A percentile compares a stretch with the other conserved stretches of the same genome.
phyloP scores from a whole-genome alignment of 2,888 invertebrate genomes.

The Drosophila fungiperda region DNA sequence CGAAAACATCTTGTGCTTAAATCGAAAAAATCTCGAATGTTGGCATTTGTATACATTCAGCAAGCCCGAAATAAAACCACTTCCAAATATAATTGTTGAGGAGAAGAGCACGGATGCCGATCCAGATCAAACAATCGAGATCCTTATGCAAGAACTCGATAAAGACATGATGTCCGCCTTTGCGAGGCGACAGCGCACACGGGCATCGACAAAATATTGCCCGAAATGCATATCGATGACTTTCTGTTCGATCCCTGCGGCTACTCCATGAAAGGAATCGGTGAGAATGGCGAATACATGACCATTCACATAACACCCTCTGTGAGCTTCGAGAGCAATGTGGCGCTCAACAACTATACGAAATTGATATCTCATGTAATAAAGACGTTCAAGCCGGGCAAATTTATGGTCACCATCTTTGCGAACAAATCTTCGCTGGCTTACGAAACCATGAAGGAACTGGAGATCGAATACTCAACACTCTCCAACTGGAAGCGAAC shows the following conservation, averaged over 20 bases:
- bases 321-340: constrained; percentile 96
- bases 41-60: constrained; percentile 98
- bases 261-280: constrained; percentile 99
- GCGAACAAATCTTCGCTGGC: constrained; percentile 95
- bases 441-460: constrained; percentile 89
- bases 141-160: constrained; percentile 98
- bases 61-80: constrained; percentile 52
- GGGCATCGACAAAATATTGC: constrained; percentile 96
- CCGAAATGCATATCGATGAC: constrained; percentile 97
- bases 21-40: constrained; percentile 89
- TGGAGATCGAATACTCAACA: constrained; percentile 88
- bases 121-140: constrained; percentile 98
- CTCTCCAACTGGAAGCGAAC: constrained; percentile 90
- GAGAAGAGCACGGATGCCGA: constrained; percentile 84
- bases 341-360: constrained; percentile 91
- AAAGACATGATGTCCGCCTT: constrained; percentile 96
- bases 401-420: constrained; percentile 97
- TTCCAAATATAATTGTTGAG: constrained; percentile 60
- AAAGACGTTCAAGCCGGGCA: constrained; percentile 94
- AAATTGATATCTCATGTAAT: constrained; percentile 94
- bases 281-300: constrained; percentile 98
- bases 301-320: constrained; percentile 99
- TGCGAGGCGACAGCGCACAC: constrained; percentile 96
- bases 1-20: constrained; percentile 37
- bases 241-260: constrained; percentile 99